Evolutionary conservation across 2,888 invertebrate species (phyloP), one percentile per base, ranked within the genome.

Genomic region (Dyspetes luteomarginatus): DNA sequence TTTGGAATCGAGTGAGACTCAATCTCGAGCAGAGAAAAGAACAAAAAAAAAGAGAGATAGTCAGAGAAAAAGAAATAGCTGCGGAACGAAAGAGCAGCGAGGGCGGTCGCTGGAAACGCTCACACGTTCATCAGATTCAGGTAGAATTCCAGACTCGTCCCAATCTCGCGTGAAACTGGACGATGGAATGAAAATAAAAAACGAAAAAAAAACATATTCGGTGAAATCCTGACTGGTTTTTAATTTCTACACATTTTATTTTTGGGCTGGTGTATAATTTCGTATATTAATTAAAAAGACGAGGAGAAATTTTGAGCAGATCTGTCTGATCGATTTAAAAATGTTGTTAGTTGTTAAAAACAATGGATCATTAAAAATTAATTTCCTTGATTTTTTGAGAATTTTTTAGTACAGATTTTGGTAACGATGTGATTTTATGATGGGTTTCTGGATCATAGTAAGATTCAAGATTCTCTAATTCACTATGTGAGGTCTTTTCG

Each of bases 41-140:
- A 58, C 30, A 43, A 26, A 19, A 24, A 12, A 45, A 65, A 19
- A 52, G 22, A 3, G 15, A 55, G 24, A 30, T 30, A 64, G 68
- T 45, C 15, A 64, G 45, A 41, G 26, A 48, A 58, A 43, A 15
- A 48, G 22, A 30, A 22, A 17, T 56, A 43, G 65, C 62, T n/a
- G 62, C 26, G 60, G 43, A 69, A 64, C 36, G 65, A 60, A 48
- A 7, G 19, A 68, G 56, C 76, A 45, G 73, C 58, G 68, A 81
- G 81, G 81, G 81, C 77, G 81, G 76, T 73, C 81, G 75, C 17
- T 24, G 62, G 55, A 28, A 36, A 36, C 41, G 64, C 74, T 78
- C 81, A 56, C 78, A 74, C 81, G 69, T 75, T 74, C 78, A 55
- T 81, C 78, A 71, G 75, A 81, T 75, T 81, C 81, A 78, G 78